A percentile compares a stretch with the other conserved stretches of the same genome.
These are phyloP conservation scores for Pseudomyrmex cubaensis DNA, from an alignment of 1,140 invertebrate species.

Conservation along the genomic window DNA sequence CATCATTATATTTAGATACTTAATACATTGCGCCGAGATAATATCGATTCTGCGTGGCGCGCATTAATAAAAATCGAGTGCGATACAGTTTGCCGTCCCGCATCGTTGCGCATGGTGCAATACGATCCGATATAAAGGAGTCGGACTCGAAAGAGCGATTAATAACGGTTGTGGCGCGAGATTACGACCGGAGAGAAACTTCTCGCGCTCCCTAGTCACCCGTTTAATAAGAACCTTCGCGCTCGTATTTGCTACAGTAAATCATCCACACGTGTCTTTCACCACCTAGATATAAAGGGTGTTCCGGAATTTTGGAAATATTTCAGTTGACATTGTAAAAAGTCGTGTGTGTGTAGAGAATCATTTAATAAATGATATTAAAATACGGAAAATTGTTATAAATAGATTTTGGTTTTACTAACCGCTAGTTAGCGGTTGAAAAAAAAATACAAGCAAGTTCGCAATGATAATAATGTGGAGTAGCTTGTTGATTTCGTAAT, in stretches of 20 bases:
- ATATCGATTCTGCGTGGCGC: slow-evolving; percentile 12
- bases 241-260: background rate
- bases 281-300: background rate
- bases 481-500: background rate
- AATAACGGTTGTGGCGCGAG: slow-evolving; percentile 12
- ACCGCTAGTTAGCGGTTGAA: too few species aligned
- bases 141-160: slow-evolving; percentile 21
- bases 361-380: background rate
- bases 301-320: background rate
- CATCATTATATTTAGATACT: slow-evolving; percentile 59
- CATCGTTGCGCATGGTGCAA: slow-evolving; percentile 45
- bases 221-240: background rate
- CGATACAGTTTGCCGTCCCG: slow-evolving; percentile 29
- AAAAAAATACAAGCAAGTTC: too few species aligned
- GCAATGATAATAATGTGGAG: too few species aligned
- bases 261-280: background rate
- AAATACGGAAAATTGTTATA: too few species aligned
- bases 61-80: slow-evolving; percentile 57
- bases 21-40: slow-evolving; percentile 54
- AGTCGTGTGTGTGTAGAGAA: too few species aligned
- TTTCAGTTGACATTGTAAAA: background rate
- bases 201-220: background rate
- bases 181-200: slow-evolving; percentile 15
- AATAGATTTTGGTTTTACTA: too few species aligned
- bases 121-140: slow-evolving; percentile 33